A percentile compares a stretch with the other conserved stretches of the same genome.
These are phyloP conservation scores for Bombus cullumanus DNA, from an alignment of 1,140 invertebrate species.

Conservation along the genomic window DNA sequence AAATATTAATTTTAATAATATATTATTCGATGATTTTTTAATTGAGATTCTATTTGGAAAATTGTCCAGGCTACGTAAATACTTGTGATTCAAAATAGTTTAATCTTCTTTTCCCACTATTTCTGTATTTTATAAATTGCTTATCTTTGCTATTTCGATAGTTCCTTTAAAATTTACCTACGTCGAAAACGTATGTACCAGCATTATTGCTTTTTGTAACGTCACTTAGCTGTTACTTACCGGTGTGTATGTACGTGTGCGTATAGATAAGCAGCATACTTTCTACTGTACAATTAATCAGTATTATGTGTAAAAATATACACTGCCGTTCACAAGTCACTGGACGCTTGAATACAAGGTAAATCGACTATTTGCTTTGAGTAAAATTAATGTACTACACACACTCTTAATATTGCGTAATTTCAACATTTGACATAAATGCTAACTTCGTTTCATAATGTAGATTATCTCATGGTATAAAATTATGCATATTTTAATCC, in stretches of 20 bases:
- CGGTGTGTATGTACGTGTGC: background rate
- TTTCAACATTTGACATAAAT: no score
- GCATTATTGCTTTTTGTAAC: background rate
- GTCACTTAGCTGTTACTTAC: background rate
- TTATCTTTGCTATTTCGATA: background rate
- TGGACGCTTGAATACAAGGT: no score
- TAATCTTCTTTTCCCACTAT: background rate
- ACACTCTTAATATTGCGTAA: no score
- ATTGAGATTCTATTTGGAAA: background rate
- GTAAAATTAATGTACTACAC: no score
- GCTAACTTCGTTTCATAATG: no score
- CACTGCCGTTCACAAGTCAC: no score
- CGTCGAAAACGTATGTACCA: background rate
- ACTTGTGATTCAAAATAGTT: background rate
- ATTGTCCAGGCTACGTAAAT: background rate
- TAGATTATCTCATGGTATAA: no score
- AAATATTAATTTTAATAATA: background rate
- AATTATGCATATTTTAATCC: no score
- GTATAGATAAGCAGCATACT: background rate
- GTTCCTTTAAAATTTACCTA: background rate
- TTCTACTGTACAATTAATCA: background rate
- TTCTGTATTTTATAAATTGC: background rate
- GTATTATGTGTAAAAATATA: no score
- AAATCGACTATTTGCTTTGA: no score
- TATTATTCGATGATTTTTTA: background rate